Evolutionary conservation across 2,797 vertebrate species (phyloP).

Genomic region (Lacerta bilineata): DNA sequence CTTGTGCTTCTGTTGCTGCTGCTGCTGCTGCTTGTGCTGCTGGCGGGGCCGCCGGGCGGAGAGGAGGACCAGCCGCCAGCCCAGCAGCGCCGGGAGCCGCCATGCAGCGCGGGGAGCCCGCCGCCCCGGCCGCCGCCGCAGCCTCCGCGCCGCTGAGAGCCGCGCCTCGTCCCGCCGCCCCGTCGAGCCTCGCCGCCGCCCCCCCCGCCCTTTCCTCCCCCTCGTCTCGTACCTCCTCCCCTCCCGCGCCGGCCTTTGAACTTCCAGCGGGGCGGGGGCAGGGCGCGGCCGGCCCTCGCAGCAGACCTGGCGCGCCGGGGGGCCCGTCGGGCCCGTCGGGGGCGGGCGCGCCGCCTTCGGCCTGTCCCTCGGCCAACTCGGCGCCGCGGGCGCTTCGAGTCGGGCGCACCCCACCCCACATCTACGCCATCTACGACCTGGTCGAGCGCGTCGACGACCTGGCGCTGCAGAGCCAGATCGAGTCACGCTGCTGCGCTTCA

Average conservation of each 20-base stretch:
- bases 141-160: slow-evolving; percentile 6
- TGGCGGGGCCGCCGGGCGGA: neutral
- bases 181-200: too few species aligned
- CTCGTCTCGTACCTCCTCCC: neutral
- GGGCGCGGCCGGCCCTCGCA: slow-evolving; percentile 85
- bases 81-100: slow-evolving; percentile 25
- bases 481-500: too few species aligned
- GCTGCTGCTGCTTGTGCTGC: neutral
- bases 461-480: slow-evolving; percentile 97
- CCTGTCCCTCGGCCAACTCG: slow-evolving; percentile 95
- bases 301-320: slow-evolving; percentile 82
- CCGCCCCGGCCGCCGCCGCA: neutral
- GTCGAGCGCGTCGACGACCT: slow-evolving; percentile 97
- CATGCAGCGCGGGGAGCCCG: slow-evolving; percentile 28
- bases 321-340: slow-evolving; percentile 87
- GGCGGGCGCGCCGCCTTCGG: slow-evolving; percentile 86
- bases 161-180: neutral
- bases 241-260: too few species aligned
- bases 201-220: too few species aligned
- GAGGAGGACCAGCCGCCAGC: neutral
- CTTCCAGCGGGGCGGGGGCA: too few species aligned
- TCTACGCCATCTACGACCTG: slow-evolving; percentile 98
- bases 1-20: neutral
- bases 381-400: slow-evolving; percentile 95
- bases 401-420: slow-evolving; percentile 98